Evolutionary conservation across 2,113 vertebrate genomes (phyloP).

Genomic region (Craseonycteris thonglongyai): DNA sequence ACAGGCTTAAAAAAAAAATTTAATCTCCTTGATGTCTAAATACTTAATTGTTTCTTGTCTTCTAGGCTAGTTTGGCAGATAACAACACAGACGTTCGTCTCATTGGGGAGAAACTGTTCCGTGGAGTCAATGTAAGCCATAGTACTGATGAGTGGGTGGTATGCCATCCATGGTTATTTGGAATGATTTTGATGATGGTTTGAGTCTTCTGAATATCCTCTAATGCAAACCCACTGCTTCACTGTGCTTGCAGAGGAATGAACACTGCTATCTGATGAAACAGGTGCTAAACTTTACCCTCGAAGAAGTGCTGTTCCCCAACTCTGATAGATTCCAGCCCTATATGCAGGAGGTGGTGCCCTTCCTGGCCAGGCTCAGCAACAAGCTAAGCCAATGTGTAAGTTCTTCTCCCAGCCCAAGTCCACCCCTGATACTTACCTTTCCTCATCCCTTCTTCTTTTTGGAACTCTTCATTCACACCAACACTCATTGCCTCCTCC

Average conservation of each 20-base stretch:
- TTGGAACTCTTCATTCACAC: rapidly evolving
- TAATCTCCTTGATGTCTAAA: background rate
- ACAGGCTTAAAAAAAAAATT: too few relatives aligned
- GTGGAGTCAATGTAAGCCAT: slow-evolving; percentile 71
- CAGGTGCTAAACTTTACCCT: slow-evolving; percentile 76
- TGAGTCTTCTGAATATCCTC: background rate
- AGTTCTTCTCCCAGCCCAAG: slow-evolving; percentile 35
- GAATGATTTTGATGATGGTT: background rate
- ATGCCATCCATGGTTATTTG: background rate
- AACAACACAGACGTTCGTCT: slow-evolving; percentile 78
- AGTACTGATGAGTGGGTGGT: rapidly evolving
- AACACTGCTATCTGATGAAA: slow-evolving; percentile 83
- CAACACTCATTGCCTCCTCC: rapidly evolving
- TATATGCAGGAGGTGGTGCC: slow-evolving; percentile 68
- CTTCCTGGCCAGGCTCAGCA: slow-evolving; percentile 74
- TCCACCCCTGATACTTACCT: background rate
- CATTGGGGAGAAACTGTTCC: slow-evolving; percentile 71
- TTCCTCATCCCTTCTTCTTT: background rate
- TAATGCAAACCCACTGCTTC: background rate
- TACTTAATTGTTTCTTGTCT: slow-evolving; percentile 30
- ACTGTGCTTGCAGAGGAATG: slow-evolving; percentile 62
- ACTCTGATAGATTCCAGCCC: slow-evolving; percentile 48
- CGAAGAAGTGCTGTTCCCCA: slow-evolving; percentile 72
- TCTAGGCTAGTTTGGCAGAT: slow-evolving; percentile 65
- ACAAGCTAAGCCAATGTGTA: slow-evolving; percentile 76